A percentile compares a stretch with the other conserved stretches of the same genome.
These are phyloP conservation scores for Leguminivora glycinivorella DNA, from an alignment of 1,140 invertebrate genomes.

Conservation along the genomic window DNA sequence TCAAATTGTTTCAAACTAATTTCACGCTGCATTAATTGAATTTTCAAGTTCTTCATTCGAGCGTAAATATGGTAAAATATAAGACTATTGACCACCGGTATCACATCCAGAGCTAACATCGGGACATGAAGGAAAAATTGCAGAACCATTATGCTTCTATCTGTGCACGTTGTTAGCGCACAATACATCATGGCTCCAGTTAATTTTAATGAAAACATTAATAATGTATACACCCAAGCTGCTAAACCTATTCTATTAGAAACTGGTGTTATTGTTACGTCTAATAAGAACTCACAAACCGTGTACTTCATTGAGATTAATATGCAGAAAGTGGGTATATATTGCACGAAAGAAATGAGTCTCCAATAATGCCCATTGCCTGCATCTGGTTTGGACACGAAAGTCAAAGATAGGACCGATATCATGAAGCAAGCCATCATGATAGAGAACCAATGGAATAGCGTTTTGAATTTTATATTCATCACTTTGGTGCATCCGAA, in stretches of 20 bases:
- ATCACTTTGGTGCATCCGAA: background rate
- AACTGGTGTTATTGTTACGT: background rate
- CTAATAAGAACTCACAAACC: background rate
- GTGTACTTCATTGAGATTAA: conserved; percentile 1
- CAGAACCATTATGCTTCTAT: background rate
- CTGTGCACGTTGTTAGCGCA: background rate
- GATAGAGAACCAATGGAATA: background rate
- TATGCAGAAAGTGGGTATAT: conserved; percentile 11
- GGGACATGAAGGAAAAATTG: background rate
- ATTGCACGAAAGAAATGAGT: background rate
- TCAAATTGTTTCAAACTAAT: background rate
- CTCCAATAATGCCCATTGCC: background rate
- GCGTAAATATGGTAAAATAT: background rate
- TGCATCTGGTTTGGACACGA: background rate
- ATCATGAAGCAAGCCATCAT: conserved; percentile 5
- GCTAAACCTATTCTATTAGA: background rate
- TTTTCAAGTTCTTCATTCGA: background rate
- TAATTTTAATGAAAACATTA: conserved; percentile 4
- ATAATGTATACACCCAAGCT: background rate
- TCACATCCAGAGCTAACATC: background rate
- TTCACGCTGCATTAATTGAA: background rate
- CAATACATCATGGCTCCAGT: background rate
- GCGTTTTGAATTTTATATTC: background rate
- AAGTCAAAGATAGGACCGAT: background rate
- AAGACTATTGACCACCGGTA: background rate